Evolutionary conservation across 2,113 vertebrate genomes (phyloP), one percentile per base, ranked within the genome.

Genomic region (Caranx ignobilis): DNA sequence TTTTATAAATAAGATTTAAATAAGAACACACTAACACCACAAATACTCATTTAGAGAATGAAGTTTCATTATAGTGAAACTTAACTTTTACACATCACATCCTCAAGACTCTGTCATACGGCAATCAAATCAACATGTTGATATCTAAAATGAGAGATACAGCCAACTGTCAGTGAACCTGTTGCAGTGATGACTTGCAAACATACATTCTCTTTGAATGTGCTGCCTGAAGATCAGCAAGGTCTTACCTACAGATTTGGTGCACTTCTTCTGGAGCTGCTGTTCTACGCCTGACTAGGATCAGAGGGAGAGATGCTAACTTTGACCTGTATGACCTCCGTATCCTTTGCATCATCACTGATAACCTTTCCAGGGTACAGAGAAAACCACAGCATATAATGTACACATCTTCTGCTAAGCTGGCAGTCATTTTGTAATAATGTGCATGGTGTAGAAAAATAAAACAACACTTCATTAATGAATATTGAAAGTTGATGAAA

Each of bases 131-230:
- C 48, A 74, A 60, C 41, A 35, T 71, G 62, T 11, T 79, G 55
- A 71, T 45, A 73, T 79, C 73, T 82, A 79, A 65, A 84, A 82
- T 5, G 4, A 82, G 21, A 78, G 82, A 82, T 26, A 63, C 3
- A 37, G 72, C 8, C 16, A 37, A 13, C 5, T 48, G 61, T 81
- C 50, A 74, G 21, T 39, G 12, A 64, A 15, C n/a, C 2, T 50
- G 26, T 55, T 47, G 32, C 52, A 76, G 35, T 21, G 16, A 65
- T 50, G 7, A 48, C 39, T 5, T 55, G 21, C 15, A 41, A 64
- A 19, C 26, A 74, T 59, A 5, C 12, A 47, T 15, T 56, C 3
- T 15, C 35, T 39, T 3, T 81, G 10, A 81, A 48, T 11, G 41
- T 65, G 77, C 54, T 52, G 16, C 45, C 7, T 59, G 4, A 35